Evolutionary conservation across 2,113 vertebrate genomes (phyloP).

Genomic region (Pao palembangensis): DNA sequence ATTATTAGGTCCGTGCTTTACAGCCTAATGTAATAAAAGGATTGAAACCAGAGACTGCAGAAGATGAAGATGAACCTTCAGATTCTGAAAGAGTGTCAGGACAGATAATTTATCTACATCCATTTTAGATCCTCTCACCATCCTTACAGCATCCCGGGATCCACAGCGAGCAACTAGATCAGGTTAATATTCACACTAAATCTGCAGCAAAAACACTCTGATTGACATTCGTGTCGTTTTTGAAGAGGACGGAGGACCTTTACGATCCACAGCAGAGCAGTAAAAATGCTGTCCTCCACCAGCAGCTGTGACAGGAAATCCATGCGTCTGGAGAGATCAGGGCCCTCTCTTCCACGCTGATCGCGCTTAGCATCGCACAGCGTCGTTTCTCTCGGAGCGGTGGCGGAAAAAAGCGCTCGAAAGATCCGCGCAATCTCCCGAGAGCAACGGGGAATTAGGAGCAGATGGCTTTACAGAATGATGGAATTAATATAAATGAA

Average conservation of each 20-base stretch:
- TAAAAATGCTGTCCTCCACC: slow-evolving; percentile 36
- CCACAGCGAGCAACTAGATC: not conserved
- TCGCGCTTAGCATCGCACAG: no score
- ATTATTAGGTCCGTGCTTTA: no score
- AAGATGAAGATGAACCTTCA: no score
- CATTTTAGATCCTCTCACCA: no score
- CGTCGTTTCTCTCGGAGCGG: slow-evolving; percentile 7
- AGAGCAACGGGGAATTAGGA: slow-evolving; percentile 22
- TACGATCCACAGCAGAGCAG: slow-evolving; percentile 42
- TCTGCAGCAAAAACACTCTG: slow-evolving; percentile 30
- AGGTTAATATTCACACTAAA: slow-evolving; percentile 39
- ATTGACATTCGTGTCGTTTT: slow-evolving; percentile 21
- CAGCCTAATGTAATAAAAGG: no score
- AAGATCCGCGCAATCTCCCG: slow-evolving; percentile 8
- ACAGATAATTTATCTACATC: no score
- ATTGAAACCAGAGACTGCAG: no score
- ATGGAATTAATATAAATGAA: slow-evolving; percentile 20
- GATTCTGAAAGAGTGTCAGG: no score
- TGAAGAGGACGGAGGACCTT: slow-evolving; percentile 14
- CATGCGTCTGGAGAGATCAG: slow-evolving; percentile 58
- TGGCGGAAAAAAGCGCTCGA: slow-evolving; percentile 5
- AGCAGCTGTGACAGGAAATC: slow-evolving; percentile 49
- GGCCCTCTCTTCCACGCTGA: slow-evolving; percentile 6
- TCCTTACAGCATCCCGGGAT: no score
- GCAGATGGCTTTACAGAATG: slow-evolving; percentile 38